Evolutionary conservation across 1,140 invertebrate genomes (phyloP).

Genomic region (Eupristina koningsbergeri): DNA sequence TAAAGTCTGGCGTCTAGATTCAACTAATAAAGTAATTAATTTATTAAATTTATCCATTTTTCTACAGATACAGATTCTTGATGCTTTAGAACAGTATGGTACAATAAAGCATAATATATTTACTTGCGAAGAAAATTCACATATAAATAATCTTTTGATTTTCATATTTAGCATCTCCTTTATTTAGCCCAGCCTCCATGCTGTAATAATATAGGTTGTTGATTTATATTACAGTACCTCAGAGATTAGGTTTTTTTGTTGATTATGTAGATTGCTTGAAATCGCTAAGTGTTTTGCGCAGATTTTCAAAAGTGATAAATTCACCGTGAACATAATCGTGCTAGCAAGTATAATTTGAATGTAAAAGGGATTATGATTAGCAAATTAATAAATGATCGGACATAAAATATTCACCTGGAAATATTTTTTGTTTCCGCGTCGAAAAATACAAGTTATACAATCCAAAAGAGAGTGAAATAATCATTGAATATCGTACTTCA

Average conservation of each 20-base stretch:
- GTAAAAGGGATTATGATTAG: constrained; percentile 15
- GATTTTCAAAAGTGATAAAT: constrained; percentile 13
- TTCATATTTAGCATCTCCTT: background rate
- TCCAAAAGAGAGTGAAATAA: background rate
- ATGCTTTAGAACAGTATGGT: background rate
- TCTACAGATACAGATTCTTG: background rate
- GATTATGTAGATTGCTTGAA: constrained; percentile 14
- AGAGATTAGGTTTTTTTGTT: background rate
- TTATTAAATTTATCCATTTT: too few species aligned
- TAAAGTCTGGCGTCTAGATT: too few species aligned
- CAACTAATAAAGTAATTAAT: too few species aligned
- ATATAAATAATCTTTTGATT: constrained; percentile 9
- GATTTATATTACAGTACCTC: constrained; percentile 5
- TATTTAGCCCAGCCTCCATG: background rate
- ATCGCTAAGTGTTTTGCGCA: background rate
- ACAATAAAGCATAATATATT: background rate
- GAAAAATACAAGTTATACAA: background rate
- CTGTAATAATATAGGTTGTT: background rate
- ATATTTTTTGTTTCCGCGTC: background rate
- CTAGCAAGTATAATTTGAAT: background rate
- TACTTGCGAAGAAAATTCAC: background rate
- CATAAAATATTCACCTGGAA: background rate
- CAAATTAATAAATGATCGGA: constrained; percentile 17
- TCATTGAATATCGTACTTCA: background rate
- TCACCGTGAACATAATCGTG: background rate